phyloP scores from a whole-genome alignment of 2,113 vertebrate genomes.

The Thymallus thymallus region DNA sequence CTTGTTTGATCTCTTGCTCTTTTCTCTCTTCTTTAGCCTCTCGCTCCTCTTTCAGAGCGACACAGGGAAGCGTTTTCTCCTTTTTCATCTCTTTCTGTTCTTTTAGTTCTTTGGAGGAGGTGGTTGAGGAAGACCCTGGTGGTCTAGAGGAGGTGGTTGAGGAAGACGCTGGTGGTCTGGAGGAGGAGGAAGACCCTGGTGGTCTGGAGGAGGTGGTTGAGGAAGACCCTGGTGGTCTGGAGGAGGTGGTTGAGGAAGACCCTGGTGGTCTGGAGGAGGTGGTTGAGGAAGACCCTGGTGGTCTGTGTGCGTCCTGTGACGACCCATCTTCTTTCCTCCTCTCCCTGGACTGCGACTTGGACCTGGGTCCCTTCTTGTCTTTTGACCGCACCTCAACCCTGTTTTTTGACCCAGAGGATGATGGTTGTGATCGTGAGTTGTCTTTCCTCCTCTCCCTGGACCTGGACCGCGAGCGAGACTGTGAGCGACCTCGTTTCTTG shows the following conservation, averaged over 20 bases:
- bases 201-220: conserved; percentile 31
- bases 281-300: conserved; percentile 15
- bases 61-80: conserved; percentile 24
- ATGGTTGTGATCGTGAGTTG: conserved; percentile 39
- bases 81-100: conserved; percentile 39
- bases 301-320: conserved; percentile 27
- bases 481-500: conserved; percentile 54
- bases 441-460: conserved; percentile 76
- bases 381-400: conserved; percentile 5
- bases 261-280: conserved; percentile 32
- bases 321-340: conserved; percentile 58
- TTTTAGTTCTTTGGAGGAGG: conserved; percentile 39
- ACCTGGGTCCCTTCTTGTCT: conserved; percentile 50
- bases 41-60: conserved; percentile 12
- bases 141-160: too few species aligned
- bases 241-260: conserved; percentile 14
- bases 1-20: conserved; percentile 20
- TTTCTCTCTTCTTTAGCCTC: conserved; percentile 12
- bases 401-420: conserved; percentile 44
- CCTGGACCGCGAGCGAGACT: conserved; percentile 58
- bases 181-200: conserved; percentile 18
- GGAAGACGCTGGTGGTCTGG: conserved; percentile 32
- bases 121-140: conserved; percentile 14
- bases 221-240: too few species aligned
- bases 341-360: conserved; percentile 76